A percentile compares a stretch with the other conserved stretches of the same genome.
These are phyloP conservation scores for Embiotoca jacksoni DNA, from an alignment of 2,113 vertebrate genomes.

Conservation along the genomic window DNA sequence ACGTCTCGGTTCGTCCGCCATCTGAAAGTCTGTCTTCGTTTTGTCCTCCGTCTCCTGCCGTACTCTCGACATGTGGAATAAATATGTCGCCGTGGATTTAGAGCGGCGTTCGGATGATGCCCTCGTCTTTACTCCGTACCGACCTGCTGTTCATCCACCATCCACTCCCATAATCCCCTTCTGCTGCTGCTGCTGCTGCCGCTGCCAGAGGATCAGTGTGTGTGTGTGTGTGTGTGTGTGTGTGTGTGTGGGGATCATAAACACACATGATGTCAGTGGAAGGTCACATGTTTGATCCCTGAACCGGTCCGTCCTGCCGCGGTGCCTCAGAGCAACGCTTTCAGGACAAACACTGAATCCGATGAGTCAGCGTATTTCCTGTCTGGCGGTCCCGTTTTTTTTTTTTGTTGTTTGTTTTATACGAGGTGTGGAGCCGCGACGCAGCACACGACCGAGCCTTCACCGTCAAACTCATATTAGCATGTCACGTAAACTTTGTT, in stretches of 20 bases:
- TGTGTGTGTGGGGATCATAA: constrained; percentile 1
- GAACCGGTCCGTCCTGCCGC: constrained; percentile 3
- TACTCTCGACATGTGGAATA: constrained; percentile 43
- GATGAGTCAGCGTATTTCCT: constrained; percentile 50
- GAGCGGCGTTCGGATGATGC: constrained; percentile 23
- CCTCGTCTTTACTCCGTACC: constrained; percentile 56
- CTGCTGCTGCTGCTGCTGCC: constrained; percentile 52
- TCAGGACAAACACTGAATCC: not conserved
- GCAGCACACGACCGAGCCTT: too few relatives aligned
- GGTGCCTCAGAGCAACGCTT: constrained; percentile 34
- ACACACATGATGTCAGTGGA: constrained; percentile 42
- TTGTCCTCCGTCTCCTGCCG: too few relatives aligned
- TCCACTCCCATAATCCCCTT: constrained; percentile 71
- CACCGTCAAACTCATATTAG: too few relatives aligned
- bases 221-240: constrained; percentile 26
- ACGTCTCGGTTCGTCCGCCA: too few relatives aligned
- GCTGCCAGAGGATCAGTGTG: constrained; percentile 52
- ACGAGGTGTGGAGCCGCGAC: too few relatives aligned
- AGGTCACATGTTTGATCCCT: constrained; percentile 45
- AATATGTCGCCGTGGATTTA: constrained; percentile 66
- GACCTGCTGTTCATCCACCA: constrained; percentile 61
- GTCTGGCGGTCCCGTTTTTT: constrained; percentile 4
- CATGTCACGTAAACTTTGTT: too few relatives aligned
- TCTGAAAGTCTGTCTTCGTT: too few relatives aligned
- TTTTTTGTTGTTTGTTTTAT: too few relatives aligned